Percentiles rank a stretch among this genome's conserved stretches.
phyloP scores from a whole-genome alignment of 2,888 invertebrate genomes.

The Polydrusus cervinus region DNA sequence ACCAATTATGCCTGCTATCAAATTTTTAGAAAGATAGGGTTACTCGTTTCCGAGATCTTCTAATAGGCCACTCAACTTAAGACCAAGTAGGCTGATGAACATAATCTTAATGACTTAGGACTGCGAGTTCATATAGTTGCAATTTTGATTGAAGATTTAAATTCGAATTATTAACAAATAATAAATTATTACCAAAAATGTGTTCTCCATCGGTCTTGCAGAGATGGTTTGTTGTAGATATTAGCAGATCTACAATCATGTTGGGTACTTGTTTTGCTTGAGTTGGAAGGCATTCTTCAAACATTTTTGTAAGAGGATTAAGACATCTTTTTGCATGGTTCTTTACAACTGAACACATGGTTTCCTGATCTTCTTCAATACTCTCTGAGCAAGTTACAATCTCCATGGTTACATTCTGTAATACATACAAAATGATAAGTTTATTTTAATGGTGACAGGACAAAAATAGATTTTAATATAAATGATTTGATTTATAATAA shows the following conservation, averaged over 20 bases:
- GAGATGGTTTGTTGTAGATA: slow-evolving; percentile 52
- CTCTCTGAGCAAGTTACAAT: slow-evolving; percentile 52
- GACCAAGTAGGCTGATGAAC: too few relatives aligned
- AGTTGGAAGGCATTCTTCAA: slow-evolving; percentile 60
- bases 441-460: too few relatives aligned
- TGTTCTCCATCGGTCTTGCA: slow-evolving; percentile 63
- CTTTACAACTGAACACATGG: slow-evolving; percentile 56
- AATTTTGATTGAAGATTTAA: too few relatives aligned
- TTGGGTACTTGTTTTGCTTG: slow-evolving; percentile 57
- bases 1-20: too few relatives aligned
- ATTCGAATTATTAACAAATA: neutral
- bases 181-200: slow-evolving; percentile 59
- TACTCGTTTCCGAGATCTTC: too few relatives aligned
- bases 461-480: too few relatives aligned
- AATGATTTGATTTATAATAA: too few relatives aligned
- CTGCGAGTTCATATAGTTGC: too few relatives aligned
- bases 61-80: too few relatives aligned
- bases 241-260: slow-evolving; percentile 52
- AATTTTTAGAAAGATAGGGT: too few relatives aligned
- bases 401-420: slow-evolving; percentile 34
- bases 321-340: slow-evolving; percentile 57
- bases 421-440: neutral
- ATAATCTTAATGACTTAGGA: too few relatives aligned
- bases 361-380: slow-evolving; percentile 58
- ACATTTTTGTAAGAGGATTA: slow-evolving; percentile 54